Evolutionary conservation across 2,888 invertebrate species (phyloP).

Genomic region (Suillia variegata): DNA sequence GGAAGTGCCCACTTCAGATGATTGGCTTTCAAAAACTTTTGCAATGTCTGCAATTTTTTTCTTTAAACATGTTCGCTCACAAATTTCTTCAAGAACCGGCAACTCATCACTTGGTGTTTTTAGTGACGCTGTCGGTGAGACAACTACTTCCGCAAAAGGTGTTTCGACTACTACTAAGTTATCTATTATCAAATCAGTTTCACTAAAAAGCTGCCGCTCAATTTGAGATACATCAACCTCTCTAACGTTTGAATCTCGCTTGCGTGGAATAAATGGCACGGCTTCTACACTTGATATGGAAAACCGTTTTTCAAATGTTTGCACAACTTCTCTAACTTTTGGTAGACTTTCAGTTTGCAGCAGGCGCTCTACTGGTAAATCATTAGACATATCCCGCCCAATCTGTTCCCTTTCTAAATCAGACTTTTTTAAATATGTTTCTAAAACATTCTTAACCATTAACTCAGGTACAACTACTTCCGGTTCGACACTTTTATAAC

Average conservation of each 20-base stretch:
- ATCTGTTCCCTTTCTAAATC: slow-evolving; percentile 17
- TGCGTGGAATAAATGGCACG: slow-evolving; percentile 48
- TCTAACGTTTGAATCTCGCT: slow-evolving; percentile 38
- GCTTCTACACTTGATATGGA: slow-evolving; percentile 43
- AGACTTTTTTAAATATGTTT: slow-evolving; percentile 30
- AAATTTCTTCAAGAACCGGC: slow-evolving; percentile 42
- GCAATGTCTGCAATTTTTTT: slow-evolving; percentile 41
- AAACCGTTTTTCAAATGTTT: slow-evolving; percentile 63
- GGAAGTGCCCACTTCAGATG: too few relatives aligned
- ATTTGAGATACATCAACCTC: slow-evolving; percentile 35
- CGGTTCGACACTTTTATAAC: too few relatives aligned
- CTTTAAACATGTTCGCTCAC: slow-evolving; percentile 48
- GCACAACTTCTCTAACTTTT: slow-evolving; percentile 66
- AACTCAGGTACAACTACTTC: slow-evolving; percentile 37
- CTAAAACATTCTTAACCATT: slow-evolving; percentile 31
- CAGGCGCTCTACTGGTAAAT: slow-evolving; percentile 31
- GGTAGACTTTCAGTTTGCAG: slow-evolving; percentile 45
- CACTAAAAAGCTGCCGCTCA: slow-evolving; percentile 45
- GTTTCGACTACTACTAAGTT: slow-evolving; percentile 24
- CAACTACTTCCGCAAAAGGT: slow-evolving; percentile 26
- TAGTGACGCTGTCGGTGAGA: slow-evolving; percentile 27
- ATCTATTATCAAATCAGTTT: slow-evolving; percentile 42
- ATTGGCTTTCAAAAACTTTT: slow-evolving; percentile 30
- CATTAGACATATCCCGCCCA: too few relatives aligned
- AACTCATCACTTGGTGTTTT: slow-evolving; percentile 21